Conservation (phyloP, 2,888 invertebrate genomes). For the Taenaris catops region DNA sequence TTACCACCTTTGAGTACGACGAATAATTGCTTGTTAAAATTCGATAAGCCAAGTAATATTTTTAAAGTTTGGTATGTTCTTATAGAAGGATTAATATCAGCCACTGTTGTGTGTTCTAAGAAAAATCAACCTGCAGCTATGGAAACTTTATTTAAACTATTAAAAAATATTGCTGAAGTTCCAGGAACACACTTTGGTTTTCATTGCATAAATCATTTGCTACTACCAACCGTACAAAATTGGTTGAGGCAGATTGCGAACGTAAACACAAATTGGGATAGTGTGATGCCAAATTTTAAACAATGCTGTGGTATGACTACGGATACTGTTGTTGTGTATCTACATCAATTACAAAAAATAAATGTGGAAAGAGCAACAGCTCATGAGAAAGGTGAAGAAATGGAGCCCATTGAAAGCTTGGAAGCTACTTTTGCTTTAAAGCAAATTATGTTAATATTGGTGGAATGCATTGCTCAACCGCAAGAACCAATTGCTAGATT, state of each 20-base stretch:
- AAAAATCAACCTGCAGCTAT: slow-evolving; percentile 92
- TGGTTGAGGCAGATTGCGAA: slow-evolving; percentile 91
- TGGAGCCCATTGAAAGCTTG: slow-evolving; percentile 77
- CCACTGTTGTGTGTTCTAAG: slow-evolving; percentile 91
- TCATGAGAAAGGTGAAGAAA: slow-evolving; percentile 55
- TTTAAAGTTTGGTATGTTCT: slow-evolving; percentile 94
- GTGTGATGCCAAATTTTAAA: slow-evolving; percentile 93
- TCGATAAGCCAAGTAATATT: slow-evolving; percentile 90
- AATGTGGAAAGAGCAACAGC: slow-evolving; percentile 54
- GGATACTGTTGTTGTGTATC: slow-evolving; percentile 92
- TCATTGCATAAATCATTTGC: slow-evolving; percentile 94
- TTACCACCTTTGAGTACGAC: slow-evolving; percentile 67
- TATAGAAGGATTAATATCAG: slow-evolving; percentile 91
- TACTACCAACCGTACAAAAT: slow-evolving; percentile 95
- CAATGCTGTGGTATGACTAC: slow-evolving; percentile 96
- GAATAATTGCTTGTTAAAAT: slow-evolving; percentile 79
- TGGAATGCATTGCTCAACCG: slow-evolving; percentile 94
- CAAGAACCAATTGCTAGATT: slow-evolving; percentile 94
- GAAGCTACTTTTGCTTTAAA: slow-evolving; percentile 88
- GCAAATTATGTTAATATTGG: slow-evolving; percentile 90
- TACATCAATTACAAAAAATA: slow-evolving; percentile 86
- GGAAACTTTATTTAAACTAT: slow-evolving; percentile 91
- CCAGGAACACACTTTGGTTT: slow-evolving; percentile 95
- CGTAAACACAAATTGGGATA: slow-evolving; percentile 85
- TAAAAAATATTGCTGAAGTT: slow-evolving; percentile 86